Evolutionary conservation across 1,140 invertebrate genomes (phyloP), one percentile per base, ranked within the genome.

Genomic region (Conus ventricosus): DNA sequence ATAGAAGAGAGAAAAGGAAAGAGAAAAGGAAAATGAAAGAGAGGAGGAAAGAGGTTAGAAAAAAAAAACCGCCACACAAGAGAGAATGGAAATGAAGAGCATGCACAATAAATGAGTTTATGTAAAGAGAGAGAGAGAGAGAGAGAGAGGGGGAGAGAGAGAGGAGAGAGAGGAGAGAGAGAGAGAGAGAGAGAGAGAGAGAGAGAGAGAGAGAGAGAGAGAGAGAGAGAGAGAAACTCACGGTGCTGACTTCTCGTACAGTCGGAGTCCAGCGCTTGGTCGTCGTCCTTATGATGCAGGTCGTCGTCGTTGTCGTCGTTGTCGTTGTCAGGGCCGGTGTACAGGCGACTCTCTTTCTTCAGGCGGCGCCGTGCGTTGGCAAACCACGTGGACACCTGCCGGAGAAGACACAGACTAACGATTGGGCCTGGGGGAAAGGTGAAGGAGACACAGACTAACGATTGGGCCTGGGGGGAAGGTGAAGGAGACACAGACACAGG

Each of bases 301-400:
- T 11, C 39, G 27, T 85, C 84, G n/a, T 85, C 63, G 84, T 91
- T 88, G 15, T 90, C 86, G 53, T 91, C 90, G 20, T 90, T 84
- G 54, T 93, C 88, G n/a, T 90, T 89, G 51, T 91, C 89, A 27
- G 93, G 91, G 39, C 92, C 90, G n/a, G 89, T 89, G 55, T 91
- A 87, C 75, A 87, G 85, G 11, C 67, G 71, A 96, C 99, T 99
- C 95, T 99, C 99, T 95, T 99, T 99, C 96, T 99, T 99, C 57
- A 95, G 92, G 20, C 95, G 89, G 17, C 95, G 90, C 87, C 95
- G 90, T 20, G 95, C 95, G 88, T 95, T 95, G 54, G 95, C 95
- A 88, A 95, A 95, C 95, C 95, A 95, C 82, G 95, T 95, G 51
- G 94, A 94, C 54, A 95, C 95, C 95, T 90, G 99, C 13, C 5